Evolutionary conservation across 2,797 vertebrate genomes (phyloP).

Genomic region (Chelmon rostratus): DNA sequence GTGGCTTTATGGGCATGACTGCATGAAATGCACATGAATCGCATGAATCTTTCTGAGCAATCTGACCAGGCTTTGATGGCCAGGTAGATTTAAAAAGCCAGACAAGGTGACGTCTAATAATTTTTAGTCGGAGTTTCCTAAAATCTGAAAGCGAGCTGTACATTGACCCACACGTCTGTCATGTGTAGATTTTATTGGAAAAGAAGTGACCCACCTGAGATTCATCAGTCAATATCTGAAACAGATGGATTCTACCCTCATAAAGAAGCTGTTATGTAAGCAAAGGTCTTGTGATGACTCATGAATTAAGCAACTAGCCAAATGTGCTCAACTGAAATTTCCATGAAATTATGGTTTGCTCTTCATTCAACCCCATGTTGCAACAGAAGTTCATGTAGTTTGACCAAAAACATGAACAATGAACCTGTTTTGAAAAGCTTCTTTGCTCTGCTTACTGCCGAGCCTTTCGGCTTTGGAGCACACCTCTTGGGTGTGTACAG

Average conservation of each 20-base stretch:
- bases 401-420: neutral
- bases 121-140: neutral
- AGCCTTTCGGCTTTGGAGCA: neutral
- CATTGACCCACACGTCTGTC: neutral
- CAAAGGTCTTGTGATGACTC: conserved; percentile 45
- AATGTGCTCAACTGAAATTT: conserved; percentile 19
- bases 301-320: conserved; percentile 7
- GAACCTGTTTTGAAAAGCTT: neutral
- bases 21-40: too few relatives aligned
- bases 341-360: neutral
- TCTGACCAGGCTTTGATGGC: neutral
- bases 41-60: too few relatives aligned
- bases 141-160: neutral
- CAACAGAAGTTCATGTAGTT: neutral
- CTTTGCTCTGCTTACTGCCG: too few relatives aligned
- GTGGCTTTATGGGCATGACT: too few relatives aligned
- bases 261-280: conserved; percentile 44
- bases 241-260: conserved; percentile 26
- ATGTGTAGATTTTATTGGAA: neutral
- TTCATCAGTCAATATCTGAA: conserved; percentile 6
- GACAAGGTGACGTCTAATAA: neutral
- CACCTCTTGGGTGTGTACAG: neutral
- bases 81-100: neutral
- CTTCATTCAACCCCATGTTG: neutral
- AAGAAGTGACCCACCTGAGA: conserved; percentile 2